phyloP scores from a whole-genome alignment of 1,140 invertebrate genomes.

The Lasioglossum baleicum region DNA sequence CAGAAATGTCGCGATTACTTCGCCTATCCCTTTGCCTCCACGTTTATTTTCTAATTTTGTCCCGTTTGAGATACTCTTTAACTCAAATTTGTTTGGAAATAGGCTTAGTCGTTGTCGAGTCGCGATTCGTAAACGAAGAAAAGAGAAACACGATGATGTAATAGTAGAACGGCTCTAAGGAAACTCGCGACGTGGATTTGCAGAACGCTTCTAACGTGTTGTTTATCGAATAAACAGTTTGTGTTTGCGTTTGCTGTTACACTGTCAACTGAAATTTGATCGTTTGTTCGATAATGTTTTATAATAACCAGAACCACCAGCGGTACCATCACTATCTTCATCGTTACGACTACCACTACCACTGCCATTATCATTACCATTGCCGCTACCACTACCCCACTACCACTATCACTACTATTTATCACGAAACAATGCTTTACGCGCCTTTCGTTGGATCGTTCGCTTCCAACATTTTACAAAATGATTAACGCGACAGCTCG shows the following conservation, averaged over 20 bases:
- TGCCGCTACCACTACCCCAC: neutral
- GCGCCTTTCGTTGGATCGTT: slow-evolving; percentile 47
- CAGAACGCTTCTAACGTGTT: too few species aligned
- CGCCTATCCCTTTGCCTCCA: too few species aligned
- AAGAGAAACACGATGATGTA: too few species aligned
- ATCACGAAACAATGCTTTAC: slow-evolving; percentile 50
- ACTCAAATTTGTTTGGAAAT: too few species aligned
- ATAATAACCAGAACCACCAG: slow-evolving; percentile 20
- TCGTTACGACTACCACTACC: neutral
- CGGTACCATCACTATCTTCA: neutral
- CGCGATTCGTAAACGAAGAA: too few species aligned
- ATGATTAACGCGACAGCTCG: neutral
- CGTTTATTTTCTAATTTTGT: too few species aligned
- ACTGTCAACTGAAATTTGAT: slow-evolving; percentile 16
- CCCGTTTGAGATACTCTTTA: too few species aligned
- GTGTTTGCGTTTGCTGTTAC: slow-evolving; percentile 16
- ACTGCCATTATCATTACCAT: neutral
- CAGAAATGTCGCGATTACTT: too few species aligned
- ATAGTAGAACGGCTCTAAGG: too few species aligned
- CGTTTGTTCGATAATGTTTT: slow-evolving; percentile 29
- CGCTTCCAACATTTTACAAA: slow-evolving; percentile 13
- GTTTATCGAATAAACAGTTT: slow-evolving; percentile 18
- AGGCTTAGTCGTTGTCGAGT: too few species aligned
- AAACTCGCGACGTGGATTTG: too few species aligned
- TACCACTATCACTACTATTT: neutral